These are phyloP conservation scores for Paratilapia polleni DNA, from an alignment of 2,113 vertebrate species.

Conservation along the genomic window DNA sequence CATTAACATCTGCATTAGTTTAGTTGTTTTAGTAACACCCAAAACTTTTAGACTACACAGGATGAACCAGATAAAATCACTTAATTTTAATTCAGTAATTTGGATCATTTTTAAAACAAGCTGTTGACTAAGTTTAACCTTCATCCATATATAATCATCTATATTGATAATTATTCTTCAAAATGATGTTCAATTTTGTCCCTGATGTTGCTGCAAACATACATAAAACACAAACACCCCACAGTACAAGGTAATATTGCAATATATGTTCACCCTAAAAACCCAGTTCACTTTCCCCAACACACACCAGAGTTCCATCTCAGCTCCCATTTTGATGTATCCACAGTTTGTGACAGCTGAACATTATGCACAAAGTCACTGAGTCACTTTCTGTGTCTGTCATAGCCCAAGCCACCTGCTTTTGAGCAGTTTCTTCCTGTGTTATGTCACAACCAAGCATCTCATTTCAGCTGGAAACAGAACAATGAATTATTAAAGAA, in stretches of 20 bases:
- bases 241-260: not conserved
- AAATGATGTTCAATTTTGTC: not conserved
- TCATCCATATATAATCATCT: too few relatives aligned
- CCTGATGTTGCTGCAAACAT: not conserved
- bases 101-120: too few relatives aligned
- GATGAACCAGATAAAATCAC: not conserved
- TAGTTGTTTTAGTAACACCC: not conserved
- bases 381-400: conserved; percentile 30
- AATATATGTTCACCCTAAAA: too few relatives aligned
- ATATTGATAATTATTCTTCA: too few relatives aligned
- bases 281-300: not conserved
- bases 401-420: not conserved
- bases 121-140: too few relatives aligned
- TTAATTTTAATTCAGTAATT: too few relatives aligned
- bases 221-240: not conserved
- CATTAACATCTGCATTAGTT: not conserved
- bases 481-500: conserved; percentile 22
- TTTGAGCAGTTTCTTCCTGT: conserved; percentile 7
- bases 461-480: conserved; percentile 1
- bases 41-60: not conserved
- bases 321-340: not conserved
- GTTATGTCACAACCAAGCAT: conserved; percentile 5
- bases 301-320: not conserved
- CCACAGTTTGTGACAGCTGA: conserved; percentile 11
- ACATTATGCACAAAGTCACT: conserved; percentile 11